Percentiles rank a stretch among this genome's conserved stretches.
Evolutionary conservation across 64 coral and sea anemone genomes (phyloP).

Genomic region (Montipora capricornis): DNA sequence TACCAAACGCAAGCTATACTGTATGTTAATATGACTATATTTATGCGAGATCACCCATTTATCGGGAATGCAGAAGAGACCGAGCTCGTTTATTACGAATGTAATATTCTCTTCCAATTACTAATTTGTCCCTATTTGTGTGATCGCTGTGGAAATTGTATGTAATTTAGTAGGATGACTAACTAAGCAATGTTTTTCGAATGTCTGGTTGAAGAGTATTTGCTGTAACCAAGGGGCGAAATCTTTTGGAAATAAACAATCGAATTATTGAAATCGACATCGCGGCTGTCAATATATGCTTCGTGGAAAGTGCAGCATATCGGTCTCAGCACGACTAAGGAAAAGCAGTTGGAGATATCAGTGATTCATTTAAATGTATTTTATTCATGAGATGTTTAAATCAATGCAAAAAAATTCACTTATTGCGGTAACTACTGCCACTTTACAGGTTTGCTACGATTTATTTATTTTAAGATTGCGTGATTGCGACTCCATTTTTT

Average conservation of each 20-base stretch:
- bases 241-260: background rate
- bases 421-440: background rate
- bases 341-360: slow-evolving; percentile 5
- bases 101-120: no score
- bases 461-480: background rate
- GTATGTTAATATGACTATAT: no score
- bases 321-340: background rate
- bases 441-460: background rate
- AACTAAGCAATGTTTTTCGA: no score
- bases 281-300: background rate
- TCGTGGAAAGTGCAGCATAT: background rate
- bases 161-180: no score
- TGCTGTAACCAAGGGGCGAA: no score
- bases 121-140: no score
- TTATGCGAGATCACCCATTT: no score
- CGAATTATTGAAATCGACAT: background rate
- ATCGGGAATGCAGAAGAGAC: no score
- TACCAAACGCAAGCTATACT: no score
- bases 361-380: background rate
- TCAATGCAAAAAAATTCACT: background rate
- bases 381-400: background rate
- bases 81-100: no score
- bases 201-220: no score
- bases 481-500: background rate
- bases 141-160: no score